Conservation (phyloP, 2,797 vertebrate genomes). For the Bradypodion ventrale region DNA sequence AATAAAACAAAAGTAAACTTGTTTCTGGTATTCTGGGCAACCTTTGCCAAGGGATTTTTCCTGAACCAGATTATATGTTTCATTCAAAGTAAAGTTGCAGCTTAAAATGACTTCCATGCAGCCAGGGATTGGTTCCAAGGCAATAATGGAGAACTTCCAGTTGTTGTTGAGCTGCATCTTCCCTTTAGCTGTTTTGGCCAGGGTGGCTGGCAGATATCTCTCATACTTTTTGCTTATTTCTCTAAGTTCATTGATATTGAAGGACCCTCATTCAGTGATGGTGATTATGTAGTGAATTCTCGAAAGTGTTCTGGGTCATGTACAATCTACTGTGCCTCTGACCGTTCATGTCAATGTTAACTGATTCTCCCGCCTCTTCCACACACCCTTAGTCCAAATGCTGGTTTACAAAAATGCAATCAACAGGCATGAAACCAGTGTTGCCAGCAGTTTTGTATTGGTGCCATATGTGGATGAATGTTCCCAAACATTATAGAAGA, state of each 20-base stretch:
- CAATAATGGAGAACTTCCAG: no score
- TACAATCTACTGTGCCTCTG: not conserved
- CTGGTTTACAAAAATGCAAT: not conserved
- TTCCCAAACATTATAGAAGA: not conserved
- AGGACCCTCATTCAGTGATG: not conserved
- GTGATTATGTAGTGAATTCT: not conserved
- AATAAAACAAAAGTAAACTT: no score
- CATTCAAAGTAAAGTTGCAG: no score
- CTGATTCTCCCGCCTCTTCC: not conserved
- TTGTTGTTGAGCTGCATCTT: no score
- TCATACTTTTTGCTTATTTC: not conserved
- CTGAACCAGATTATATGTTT: no score
- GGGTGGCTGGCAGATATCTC: no score
- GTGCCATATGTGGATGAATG: not conserved
- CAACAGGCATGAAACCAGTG: no score
- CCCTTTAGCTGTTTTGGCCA: no score
- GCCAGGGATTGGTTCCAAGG: no score
- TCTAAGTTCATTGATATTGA: not conserved
- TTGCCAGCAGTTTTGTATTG: not conserved
- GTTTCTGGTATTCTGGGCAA: no score
- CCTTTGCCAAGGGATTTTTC: no score
- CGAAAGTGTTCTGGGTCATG: not conserved
- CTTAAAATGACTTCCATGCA: no score
- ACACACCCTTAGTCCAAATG: not conserved
- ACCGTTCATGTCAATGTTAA: not conserved